Percentiles rank a stretch among this genome's conserved stretches.
These are phyloP conservation scores for Ploceus nigricollis DNA, from an alignment of 2,113 vertebrate genomes.

Conservation along the genomic window DNA sequence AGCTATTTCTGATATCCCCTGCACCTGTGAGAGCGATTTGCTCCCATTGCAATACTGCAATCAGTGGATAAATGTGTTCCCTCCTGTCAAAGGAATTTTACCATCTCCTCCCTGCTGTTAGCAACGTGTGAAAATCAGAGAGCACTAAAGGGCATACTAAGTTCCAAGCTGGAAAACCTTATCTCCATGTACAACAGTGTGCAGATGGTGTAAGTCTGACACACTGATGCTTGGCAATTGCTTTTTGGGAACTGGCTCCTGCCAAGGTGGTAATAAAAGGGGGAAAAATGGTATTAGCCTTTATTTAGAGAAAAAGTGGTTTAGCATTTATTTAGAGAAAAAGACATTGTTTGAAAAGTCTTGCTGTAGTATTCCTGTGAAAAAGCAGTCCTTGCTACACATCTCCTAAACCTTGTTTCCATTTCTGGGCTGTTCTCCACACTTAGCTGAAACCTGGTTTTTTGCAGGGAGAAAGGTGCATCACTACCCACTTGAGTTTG, in stretches of 20 bases:
- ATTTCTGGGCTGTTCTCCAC: neutral
- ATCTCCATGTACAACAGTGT: neutral
- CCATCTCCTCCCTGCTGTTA: neutral
- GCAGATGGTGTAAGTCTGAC: neutral
- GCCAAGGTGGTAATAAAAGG: neutral
- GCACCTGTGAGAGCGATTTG: neutral
- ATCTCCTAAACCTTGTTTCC: neutral
- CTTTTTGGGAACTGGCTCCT: neutral
- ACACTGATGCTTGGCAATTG: neutral
- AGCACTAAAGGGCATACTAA: neutral
- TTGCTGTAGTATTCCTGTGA: neutral
- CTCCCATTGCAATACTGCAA: neutral
- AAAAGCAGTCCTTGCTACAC: neutral
- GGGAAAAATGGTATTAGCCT: rapidly evolving
- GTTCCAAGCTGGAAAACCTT: neutral
- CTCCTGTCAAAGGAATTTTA: neutral
- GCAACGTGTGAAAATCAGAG: neutral
- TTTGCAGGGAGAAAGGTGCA: neutral
- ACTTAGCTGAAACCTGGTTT: neutral
- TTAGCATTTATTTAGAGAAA: neutral
- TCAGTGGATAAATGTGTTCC: neutral
- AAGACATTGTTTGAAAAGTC: neutral
- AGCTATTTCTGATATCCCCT: neutral
- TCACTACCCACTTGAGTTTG: neutral
- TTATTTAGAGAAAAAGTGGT: neutral